Evolutionary conservation across 2,888 invertebrate genomes (phyloP), one percentile per base, ranked within the genome.

Genomic region (Isoperla grammatica): DNA sequence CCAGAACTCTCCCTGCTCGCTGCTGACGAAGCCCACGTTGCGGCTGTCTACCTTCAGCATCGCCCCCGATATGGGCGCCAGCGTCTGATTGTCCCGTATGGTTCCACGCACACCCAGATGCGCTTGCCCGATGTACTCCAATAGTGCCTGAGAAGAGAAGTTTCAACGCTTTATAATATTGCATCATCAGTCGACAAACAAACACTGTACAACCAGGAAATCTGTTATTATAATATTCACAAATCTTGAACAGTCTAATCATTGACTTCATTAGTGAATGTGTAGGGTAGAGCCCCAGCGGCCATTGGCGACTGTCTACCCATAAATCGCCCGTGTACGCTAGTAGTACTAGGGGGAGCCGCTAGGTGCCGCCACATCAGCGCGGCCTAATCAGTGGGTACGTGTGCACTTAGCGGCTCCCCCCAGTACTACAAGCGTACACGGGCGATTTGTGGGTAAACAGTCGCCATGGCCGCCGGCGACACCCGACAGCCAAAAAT

Each of bases 1-100:
- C 78, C 78, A 80, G 68, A 73, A 80, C 67, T 80, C 80, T 39
- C 80, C 80, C 69, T 73, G 66, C 62, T 72, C 69, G 20, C 74
- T 73, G 5, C 71, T 71, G 57, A 70, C 69, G 65, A 75, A 75
- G 29, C 71, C 72, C 19, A 75, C 71, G 53, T 76, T 74, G 42
- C 78, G 69, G 6, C 74, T 76, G 56, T 71, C 69, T 43, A 79
- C 71, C 59, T 71, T 72, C 55, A 75, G 65, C 1, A 68, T 66
- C 5, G 72, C 75, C 29, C 70, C 72, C 56, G 71, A 69, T 42
- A 76, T 66, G 0, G 74, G 71, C 2, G 17, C 13, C 8, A 13
- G 37, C 3, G 53, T 39, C 13, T 64, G 61, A 22, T 68, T 65
- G 61, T 68, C 69, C 20, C 76, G 67, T 5, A 79, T 72, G 19